Evolutionary conservation across 2,113 vertebrate genomes (phyloP).

Genomic region (Choloepus hoffmanni): DNA sequence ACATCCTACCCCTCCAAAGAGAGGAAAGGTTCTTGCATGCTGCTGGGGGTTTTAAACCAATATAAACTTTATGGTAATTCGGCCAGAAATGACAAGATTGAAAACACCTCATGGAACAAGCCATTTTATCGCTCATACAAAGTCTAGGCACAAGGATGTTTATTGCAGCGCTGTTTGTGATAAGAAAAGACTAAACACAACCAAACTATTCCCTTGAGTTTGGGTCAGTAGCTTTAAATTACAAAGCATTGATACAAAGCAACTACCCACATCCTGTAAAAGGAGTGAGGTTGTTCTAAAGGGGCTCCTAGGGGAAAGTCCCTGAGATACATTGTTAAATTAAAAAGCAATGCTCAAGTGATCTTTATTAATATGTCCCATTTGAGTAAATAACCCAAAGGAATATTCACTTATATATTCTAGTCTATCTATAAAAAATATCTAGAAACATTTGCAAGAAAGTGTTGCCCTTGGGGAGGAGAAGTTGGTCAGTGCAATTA

Average conservation of each 20-base stretch:
- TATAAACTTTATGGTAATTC: background rate
- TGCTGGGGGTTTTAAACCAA: background rate
- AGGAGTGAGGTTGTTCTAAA: background rate
- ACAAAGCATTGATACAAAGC: slow-evolving; percentile 40
- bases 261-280: background rate
- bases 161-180: slow-evolving; percentile 21
- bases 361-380: background rate
- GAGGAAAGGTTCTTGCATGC: background rate
- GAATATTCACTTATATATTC: background rate
- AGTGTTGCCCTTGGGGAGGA: background rate
- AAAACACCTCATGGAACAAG: slow-evolving; percentile 19
- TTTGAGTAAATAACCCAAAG: background rate
- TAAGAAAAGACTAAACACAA: slow-evolving; percentile 52
- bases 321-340: background rate
- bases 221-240: slow-evolving; percentile 28
- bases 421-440: background rate
- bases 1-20: background rate
- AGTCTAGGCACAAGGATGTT: background rate
- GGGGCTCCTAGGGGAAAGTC: background rate
- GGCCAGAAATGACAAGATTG: background rate
- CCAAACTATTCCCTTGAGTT: background rate
- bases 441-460: background rate
- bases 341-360: background rate
- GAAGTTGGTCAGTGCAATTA: background rate
- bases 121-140: background rate